These are phyloP conservation scores for Molorchus minor DNA, from an alignment of 2,888 invertebrate genomes.

Conservation along the genomic window DNA sequence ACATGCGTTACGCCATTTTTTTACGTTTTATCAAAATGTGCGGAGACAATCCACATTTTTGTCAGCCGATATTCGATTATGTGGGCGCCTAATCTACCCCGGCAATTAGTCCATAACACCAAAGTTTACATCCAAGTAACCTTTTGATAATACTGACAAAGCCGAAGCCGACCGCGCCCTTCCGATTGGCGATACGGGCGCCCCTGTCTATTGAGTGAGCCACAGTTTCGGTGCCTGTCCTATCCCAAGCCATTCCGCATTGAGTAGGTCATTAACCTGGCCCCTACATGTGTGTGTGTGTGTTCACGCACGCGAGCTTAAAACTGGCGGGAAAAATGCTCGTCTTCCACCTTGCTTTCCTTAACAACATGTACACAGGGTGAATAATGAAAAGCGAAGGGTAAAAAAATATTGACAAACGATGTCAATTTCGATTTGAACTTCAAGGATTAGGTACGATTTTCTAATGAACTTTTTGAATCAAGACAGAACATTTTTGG, in stretches of 20 bases:
- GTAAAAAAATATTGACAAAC: too few relatives aligned
- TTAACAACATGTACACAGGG: conserved; percentile 24
- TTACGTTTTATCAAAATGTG: too few relatives aligned
- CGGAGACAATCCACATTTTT: too few relatives aligned
- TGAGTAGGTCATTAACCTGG: conserved; percentile 60
- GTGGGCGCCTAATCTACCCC: conserved; percentile 15
- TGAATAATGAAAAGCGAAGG: too few relatives aligned
- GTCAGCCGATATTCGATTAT: background rate
- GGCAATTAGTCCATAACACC: background rate
- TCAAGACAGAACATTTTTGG: too few relatives aligned
- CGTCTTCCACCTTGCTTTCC: conserved; percentile 46
- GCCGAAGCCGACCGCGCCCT: conserved; percentile 4
- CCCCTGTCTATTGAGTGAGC: conserved; percentile 40
- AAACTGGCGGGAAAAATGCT: conserved; percentile 56
- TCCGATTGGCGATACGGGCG: conserved; percentile 9
- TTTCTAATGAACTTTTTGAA: too few relatives aligned
- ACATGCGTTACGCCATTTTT: too few relatives aligned
- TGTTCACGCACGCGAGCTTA: conserved; percentile 57
- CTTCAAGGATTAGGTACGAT: too few relatives aligned
- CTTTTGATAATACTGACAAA: background rate
- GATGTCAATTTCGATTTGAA: too few relatives aligned
- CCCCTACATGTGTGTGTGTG: conserved; percentile 53
- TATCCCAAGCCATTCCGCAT: conserved; percentile 60
- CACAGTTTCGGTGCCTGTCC: conserved; percentile 56
- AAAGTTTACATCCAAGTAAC: too few relatives aligned